Base-by-base conservation (phyloP, 1,140 invertebrate species). In the Portunus trituberculatus region DNA sequence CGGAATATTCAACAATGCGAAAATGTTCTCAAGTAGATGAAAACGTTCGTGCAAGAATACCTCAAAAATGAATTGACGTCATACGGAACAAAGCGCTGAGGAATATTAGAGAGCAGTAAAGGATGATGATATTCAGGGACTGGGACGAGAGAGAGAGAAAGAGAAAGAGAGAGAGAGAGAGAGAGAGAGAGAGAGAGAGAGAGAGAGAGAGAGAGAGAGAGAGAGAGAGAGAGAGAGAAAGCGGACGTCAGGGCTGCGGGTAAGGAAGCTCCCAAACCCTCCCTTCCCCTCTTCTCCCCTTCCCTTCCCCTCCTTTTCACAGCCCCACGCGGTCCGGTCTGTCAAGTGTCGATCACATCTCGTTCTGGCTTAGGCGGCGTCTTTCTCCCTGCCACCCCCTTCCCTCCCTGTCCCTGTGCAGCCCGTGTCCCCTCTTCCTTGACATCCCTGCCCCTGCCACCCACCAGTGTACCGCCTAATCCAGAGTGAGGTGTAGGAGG, bases 231-330 rank as follows among this genome's bases (percentile, higher is more conserved):
- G 67, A 76, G 25, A n/a, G 67, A 76, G 67, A 76, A 25, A 76
- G 67, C 67, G 67, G 67, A 76, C 67, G 67, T 76, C 12, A n/a
- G 67, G 67, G 67, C 67, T 76, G 67, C 67, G 67, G 67, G 67
- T 76, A 76, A 76, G 67, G 67, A 76, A 76, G 67, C 67, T 76
- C n/a, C n/a, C 67, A 76, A n/a, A 76, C 67, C 52, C 67, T 76
- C 67, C 67, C 67, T 76, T 76, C 67, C n/a, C 67, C 67, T 76
- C 67, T 76, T 20, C 67, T 76, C 67, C 25, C 20, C 67, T 0
- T n/a, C 20, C 67, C 67, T n/a, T 76, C 67, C 67, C 67, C 67
- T 76, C 25, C 52, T 10, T 59, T 20, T 59, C 12, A 12, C 52
- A 16, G 3, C 20, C 67, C 67, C 16, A 76, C 20, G 67, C 67